phyloP scores from a whole-genome alignment of 1,140 invertebrate species.

The Plectus sambesii region DNA sequence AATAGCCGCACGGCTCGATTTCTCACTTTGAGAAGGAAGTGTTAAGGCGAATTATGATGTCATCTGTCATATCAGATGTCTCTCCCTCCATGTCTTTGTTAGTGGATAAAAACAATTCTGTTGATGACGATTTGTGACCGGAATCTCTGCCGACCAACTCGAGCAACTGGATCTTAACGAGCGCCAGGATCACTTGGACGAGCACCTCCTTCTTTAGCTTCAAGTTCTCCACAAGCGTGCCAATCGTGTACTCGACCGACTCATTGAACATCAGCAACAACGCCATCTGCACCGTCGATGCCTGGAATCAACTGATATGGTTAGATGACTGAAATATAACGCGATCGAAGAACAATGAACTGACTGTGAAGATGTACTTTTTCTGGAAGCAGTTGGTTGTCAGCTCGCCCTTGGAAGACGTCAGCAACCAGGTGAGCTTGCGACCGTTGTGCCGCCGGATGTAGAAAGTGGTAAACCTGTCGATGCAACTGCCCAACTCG shows the following conservation, averaged over 20 bases:
- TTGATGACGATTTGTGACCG: too few relatives aligned
- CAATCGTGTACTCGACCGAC: conserved; percentile 67
- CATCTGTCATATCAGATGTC: conserved; percentile 51
- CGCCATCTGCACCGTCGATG: conserved; percentile 97
- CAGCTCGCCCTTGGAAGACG: conserved; percentile 94
- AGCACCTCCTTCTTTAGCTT: conserved; percentile 70
- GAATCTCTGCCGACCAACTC: conserved; percentile 1
- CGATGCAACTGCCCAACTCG: conserved; percentile 78
- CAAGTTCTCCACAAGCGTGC: conserved; percentile 73
- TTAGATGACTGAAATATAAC: conserved; percentile 9
- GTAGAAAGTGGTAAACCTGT: conserved; percentile 89
- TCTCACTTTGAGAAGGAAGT: conserved; percentile 77
- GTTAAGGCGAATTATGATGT: conserved; percentile 63
- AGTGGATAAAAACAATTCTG: too few relatives aligned
- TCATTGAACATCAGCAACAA: conserved; percentile 91
- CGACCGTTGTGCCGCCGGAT: conserved; percentile 84
- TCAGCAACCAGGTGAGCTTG: conserved; percentile 93
- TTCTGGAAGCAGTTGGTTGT: conserved; percentile 81
- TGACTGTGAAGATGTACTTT: conserved; percentile 53
- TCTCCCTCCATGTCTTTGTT: too few relatives aligned
- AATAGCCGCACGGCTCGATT: too few relatives aligned
- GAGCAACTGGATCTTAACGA: conserved; percentile 78
- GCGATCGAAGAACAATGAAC: too few relatives aligned
- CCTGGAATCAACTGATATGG: conserved; percentile 63
- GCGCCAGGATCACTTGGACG: conserved; percentile 48